Base-by-base conservation (phyloP, 2,797 vertebrate species). In the Naso thynnoides region DNA sequence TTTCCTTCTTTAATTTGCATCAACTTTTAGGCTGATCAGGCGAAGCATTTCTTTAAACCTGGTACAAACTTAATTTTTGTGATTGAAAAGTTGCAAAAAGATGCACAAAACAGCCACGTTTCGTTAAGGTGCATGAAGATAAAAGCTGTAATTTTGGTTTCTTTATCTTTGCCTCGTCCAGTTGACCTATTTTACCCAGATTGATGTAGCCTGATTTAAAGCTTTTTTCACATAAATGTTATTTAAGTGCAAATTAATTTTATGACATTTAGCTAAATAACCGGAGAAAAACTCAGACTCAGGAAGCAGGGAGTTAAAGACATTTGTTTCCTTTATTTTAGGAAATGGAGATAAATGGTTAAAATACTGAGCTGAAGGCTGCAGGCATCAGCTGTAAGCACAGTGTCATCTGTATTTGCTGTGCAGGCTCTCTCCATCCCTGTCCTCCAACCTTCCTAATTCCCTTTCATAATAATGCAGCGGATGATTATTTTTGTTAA, bases 401-500 rank as follows among this genome's bases (percentile, higher is more conserved):
- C 66, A 24, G 31, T 5, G 55, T 3, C 64, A 53, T 52, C 68
- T 61, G 41, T 26, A 24, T 82, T 73, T 74, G 49, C 62, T 69
- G 18, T 42, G 56, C 13, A 62, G 29, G 39, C 59, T 71, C 45
- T 58, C 49, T 55, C 39, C 41, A 42, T 16, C 8, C 24, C 11
- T 31, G 27, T 64, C 54, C 69, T 52, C 55, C 33, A 27, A 1
- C 38, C 39, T 65, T 42, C 36, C 31, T 38, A 54, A 49, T 26
- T 63, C 66, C 31, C 47, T 50, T 79, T 78, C 56, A 45, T 33
- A 66, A 73, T 69, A 56, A 82, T 69, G 65, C 65, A 74, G 54
- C 57, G 63, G 45, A 71, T 81, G 27, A 73, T 78, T 79, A 14
- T 82, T 82, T 74, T 66, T 63, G 45, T 60, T 80, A 84, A 88